Evolutionary conservation across 2,113 vertebrate species (phyloP).

Genomic region (Oceanites oceanicus): DNA sequence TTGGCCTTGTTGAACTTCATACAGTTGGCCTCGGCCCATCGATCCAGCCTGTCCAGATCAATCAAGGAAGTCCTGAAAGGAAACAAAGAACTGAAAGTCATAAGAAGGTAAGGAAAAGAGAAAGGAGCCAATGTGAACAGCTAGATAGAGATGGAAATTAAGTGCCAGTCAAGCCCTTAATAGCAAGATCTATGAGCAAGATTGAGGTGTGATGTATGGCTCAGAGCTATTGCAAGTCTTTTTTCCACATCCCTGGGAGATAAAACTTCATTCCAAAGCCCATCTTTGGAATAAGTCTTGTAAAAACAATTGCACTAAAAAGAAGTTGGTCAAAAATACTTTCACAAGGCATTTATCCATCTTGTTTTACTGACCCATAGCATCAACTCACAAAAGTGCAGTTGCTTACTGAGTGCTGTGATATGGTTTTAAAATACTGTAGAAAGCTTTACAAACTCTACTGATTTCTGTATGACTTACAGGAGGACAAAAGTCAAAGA

Average conservation of each 20-base stretch:
- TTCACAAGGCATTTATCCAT: background rate
- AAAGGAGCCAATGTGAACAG: background rate
- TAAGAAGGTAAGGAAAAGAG: background rate
- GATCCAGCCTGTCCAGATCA: too few species aligned
- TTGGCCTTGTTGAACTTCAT: too few species aligned
- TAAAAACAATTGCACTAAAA: background rate
- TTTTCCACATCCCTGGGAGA: background rate
- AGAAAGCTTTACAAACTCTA: background rate
- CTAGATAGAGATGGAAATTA: constrained; percentile 12
- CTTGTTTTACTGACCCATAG: background rate
- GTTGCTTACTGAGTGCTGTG: background rate
- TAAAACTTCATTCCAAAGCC: background rate
- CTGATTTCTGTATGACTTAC: background rate
- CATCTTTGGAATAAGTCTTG: background rate
- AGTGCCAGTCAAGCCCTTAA: constrained; percentile 5
- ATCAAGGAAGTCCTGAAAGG: background rate
- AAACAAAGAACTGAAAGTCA: background rate
- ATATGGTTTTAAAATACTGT: background rate
- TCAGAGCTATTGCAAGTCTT: background rate
- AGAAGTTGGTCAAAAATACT: background rate
- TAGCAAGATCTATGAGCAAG: background rate
- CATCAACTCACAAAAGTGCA: background rate
- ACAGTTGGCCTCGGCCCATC: too few species aligned
- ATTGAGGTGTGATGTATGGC: background rate
- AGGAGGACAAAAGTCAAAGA: background rate